Evolutionary conservation across 2,888 invertebrate species (phyloP).

Genomic region (Alcis repandata): DNA sequence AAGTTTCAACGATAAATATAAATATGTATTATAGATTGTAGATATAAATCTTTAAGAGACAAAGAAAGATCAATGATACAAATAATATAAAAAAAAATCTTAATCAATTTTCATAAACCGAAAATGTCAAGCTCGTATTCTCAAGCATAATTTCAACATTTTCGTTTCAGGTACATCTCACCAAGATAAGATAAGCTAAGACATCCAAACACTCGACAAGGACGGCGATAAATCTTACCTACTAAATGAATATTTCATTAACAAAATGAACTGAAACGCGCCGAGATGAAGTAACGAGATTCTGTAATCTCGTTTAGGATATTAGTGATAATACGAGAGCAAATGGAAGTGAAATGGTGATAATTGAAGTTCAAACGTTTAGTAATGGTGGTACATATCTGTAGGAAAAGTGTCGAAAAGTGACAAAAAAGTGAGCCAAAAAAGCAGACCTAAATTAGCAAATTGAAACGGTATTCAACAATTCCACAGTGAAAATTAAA

Average conservation of each 20-base stretch:
- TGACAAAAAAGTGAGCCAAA: not conserved
- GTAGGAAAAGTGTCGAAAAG: not conserved
- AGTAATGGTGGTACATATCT: not conserved
- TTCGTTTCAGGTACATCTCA: conserved; percentile 43
- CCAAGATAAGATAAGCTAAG: conserved; percentile 44
- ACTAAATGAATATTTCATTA: conserved; percentile 42
- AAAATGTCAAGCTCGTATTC: not conserved
- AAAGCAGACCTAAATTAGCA: too few species aligned
- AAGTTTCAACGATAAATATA: too few species aligned
- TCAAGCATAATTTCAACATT: conserved; percentile 33
- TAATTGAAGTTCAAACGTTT: conserved; percentile 18
- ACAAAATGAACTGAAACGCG: conserved; percentile 37
- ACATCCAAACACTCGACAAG: conserved; percentile 39
- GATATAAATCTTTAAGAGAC: too few species aligned
- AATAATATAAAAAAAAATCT: too few species aligned
- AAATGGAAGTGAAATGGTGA: conserved; percentile 25
- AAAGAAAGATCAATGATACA: too few species aligned
- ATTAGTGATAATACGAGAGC: conserved; percentile 24
- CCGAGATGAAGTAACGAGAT: conserved; percentile 43
- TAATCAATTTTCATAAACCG: not conserved
- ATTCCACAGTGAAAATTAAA: too few species aligned
- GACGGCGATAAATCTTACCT: conserved; percentile 36
- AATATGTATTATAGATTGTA: too few species aligned
- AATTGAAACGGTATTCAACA: too few species aligned
- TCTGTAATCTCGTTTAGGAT: conserved; percentile 29